phyloP scores from a whole-genome alignment of 2,797 vertebrate genomes.

The Limnodromus scolopaceus region DNA sequence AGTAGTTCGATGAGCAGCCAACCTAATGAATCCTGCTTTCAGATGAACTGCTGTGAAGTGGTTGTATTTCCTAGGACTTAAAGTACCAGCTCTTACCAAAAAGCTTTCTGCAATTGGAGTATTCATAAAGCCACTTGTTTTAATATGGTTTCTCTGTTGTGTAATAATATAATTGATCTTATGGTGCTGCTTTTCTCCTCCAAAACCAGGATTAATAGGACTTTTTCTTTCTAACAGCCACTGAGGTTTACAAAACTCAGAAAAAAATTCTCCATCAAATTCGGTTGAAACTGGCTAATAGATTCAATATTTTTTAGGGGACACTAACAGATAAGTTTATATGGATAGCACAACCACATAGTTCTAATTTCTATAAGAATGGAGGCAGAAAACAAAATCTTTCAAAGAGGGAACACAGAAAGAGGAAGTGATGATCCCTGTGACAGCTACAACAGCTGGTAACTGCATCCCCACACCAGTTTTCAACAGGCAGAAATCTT shows the following conservation, averaged over 20 bases:
- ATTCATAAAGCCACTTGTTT: not conserved
- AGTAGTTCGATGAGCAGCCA: not conserved
- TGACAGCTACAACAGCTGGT: not conserved
- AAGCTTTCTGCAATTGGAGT: not conserved
- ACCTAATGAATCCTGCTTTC: not conserved
- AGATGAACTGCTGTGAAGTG: not conserved
- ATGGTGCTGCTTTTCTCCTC: not conserved
- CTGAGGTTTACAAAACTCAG: not conserved
- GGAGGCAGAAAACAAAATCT: not conserved
- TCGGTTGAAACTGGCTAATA: not conserved
- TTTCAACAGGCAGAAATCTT: not conserved
- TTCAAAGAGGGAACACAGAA: not conserved
- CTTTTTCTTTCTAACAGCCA: not conserved
- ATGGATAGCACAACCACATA: not conserved
- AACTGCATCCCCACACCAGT: not conserved
- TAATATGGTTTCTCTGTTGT: not conserved
- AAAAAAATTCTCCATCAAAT: not conserved
- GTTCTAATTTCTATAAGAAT: not conserved
- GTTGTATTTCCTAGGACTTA: not conserved
- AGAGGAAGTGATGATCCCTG: not conserved
- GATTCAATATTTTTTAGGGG: not conserved
- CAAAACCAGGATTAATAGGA: not conserved
- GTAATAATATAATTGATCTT: not conserved
- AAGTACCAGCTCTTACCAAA: not conserved
- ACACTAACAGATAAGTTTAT: not conserved